phyloP scores from a whole-genome alignment of 2,888 invertebrate species.

The Cartodere bifasciata region DNA sequence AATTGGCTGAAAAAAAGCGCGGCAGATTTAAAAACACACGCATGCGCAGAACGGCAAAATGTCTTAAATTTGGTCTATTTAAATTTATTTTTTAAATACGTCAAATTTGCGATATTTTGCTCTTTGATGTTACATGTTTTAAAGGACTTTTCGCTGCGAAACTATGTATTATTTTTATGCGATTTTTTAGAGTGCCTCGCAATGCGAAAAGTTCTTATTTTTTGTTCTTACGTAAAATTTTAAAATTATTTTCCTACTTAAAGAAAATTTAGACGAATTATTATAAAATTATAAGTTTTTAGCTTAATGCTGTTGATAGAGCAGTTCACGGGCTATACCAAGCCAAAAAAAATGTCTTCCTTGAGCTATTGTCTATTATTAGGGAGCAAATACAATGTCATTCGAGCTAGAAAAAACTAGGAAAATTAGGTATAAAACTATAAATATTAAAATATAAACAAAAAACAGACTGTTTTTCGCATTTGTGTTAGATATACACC shows the following conservation, averaged over 20 bases:
- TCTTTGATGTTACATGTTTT: no score
- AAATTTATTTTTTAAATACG: no score
- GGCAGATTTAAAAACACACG: no score
- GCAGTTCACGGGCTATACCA: conserved; percentile 30
- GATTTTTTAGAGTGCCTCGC: not conserved
- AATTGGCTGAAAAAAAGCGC: no score
- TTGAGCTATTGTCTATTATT: conserved; percentile 29
- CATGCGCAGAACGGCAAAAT: no score
- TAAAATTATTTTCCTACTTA: conserved; percentile 4
- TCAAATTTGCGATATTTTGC: no score
- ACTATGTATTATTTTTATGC: not conserved
- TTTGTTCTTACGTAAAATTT: not conserved
- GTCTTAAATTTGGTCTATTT: no score
- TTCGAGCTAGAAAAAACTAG: conserved; percentile 22
- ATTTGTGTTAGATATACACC: no score
- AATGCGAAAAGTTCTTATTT: not conserved
- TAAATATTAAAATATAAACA: no score
- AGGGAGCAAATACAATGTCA: conserved; percentile 29
- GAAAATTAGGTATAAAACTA: not conserved
- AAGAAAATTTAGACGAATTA: conserved; percentile 4
- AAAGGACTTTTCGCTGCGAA: no score
- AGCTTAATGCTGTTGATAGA: conserved; percentile 30
- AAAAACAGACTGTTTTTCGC: no score
- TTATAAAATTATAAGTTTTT: conserved; percentile 13
- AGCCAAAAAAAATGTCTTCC: conserved; percentile 36